phyloP scores from a whole-genome alignment of 2,888 invertebrate genomes.

The Ophion ellenae region DNA sequence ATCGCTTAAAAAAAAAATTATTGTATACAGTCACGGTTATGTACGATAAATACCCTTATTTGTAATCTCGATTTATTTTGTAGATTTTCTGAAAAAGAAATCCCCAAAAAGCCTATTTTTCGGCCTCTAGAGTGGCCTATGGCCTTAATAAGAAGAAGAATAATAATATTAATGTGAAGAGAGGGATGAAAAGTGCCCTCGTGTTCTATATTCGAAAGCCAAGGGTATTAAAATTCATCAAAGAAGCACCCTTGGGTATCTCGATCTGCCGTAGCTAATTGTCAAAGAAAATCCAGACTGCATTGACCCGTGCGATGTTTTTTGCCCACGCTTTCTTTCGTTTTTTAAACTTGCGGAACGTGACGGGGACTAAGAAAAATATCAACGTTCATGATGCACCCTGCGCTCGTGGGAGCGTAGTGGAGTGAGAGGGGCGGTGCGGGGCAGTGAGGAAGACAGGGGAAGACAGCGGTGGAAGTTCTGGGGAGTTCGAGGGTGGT shows the following conservation, averaged over 20 bases:
- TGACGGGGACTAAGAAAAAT: conserved; percentile 30
- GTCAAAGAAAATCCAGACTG: background rate
- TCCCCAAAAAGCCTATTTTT: no score
- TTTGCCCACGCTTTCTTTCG: background rate
- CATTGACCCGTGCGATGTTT: background rate
- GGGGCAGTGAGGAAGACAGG: background rate
- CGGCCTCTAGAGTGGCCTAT: no score
- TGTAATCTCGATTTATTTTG: no score
- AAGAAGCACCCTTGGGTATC: background rate
- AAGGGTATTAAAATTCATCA: conserved; percentile 4
- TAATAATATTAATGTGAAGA: conserved; percentile 2
- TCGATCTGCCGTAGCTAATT: background rate
- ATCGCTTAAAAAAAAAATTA: no score
- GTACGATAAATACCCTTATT: no score
- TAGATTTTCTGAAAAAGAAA: no score
- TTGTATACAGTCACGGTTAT: no score
- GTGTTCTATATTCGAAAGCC: conserved; percentile 1
- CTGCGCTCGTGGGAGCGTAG: background rate
- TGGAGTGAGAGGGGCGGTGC: background rate
- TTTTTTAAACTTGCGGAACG: conserved; percentile 16
- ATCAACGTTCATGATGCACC: conserved; percentile 25
- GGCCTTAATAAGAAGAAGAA: background rate
- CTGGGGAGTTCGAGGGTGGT: conserved; percentile 41
- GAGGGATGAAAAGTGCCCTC: conserved; percentile 5
- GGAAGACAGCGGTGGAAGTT: background rate